These are phyloP conservation scores for Smithornis capensis DNA, from an alignment of 2,113 vertebrate species.

Conservation along the genomic window DNA sequence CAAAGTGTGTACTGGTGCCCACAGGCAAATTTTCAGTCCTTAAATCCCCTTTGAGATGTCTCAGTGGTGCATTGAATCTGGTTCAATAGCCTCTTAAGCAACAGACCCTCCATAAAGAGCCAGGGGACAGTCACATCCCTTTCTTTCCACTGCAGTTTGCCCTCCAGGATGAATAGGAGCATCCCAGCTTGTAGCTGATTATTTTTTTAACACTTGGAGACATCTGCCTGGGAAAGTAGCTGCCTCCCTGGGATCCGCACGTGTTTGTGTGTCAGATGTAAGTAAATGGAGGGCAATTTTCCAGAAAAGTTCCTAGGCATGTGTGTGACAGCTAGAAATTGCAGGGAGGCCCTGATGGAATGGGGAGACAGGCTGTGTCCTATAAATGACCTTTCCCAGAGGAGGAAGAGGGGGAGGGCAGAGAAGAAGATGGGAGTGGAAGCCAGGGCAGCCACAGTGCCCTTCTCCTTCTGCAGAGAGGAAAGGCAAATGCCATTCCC, in stretches of 20 bases:
- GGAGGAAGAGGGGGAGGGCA: background rate
- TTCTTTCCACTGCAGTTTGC: background rate
- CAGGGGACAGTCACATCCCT: background rate
- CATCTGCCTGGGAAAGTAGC: background rate
- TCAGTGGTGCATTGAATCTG: background rate
- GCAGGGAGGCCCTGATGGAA: background rate
- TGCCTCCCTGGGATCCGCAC: background rate
- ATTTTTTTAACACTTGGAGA: conserved; percentile 3
- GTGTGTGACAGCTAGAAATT: background rate
- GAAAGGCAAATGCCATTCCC: background rate
- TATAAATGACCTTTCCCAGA: background rate
- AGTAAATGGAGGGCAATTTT: background rate
- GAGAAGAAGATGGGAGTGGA: background rate
- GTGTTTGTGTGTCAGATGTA: accelerated
- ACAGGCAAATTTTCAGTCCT: background rate
- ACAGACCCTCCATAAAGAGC: background rate
- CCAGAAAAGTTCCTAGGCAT: background rate
- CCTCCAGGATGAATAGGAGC: background rate
- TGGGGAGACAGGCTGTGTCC: background rate
- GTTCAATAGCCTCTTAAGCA: background rate
- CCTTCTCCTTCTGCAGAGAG: background rate
- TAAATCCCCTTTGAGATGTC: conserved; percentile 20
- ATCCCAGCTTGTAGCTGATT: background rate
- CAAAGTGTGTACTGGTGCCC: background rate
- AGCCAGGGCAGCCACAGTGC: background rate